A percentile compares a stretch with the other conserved stretches of the same genome.
Conservation (phyloP, 1,140 invertebrate species). For the Augochlora pura region DNA sequence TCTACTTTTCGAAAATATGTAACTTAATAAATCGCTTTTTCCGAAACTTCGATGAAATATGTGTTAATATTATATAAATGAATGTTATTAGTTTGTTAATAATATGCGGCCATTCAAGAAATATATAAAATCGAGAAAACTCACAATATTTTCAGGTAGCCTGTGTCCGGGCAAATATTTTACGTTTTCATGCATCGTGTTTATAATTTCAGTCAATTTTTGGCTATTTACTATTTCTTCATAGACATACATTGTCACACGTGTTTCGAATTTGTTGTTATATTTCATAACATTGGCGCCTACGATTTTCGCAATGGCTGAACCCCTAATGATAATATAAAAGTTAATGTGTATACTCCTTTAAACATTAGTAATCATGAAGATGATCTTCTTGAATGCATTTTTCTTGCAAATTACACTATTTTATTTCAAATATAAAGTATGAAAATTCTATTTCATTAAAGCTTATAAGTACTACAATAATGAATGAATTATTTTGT, state of each 20-base stretch:
- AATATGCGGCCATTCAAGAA: neutral
- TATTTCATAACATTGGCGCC: constrained; percentile 84
- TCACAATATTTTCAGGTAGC: constrained; percentile 83
- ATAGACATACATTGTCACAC: constrained; percentile 88
- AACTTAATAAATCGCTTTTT: no score
- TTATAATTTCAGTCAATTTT: constrained; percentile 91
- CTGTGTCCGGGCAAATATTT: constrained; percentile 89
- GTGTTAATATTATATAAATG: no score
- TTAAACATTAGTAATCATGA: no score
- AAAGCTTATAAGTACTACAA: no score
- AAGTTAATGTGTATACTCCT: neutral
- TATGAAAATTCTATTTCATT: no score
- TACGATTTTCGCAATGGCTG: constrained; percentile 89
- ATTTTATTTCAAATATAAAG: no score
- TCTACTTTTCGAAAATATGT: no score
- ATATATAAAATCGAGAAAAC: constrained; percentile 57
- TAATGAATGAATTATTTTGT: no score
- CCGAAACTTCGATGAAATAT: no score
- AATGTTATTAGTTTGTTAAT: neutral
- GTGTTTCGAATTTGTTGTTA: constrained; percentile 83
- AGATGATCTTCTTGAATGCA: no score
- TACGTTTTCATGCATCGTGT: constrained; percentile 88
- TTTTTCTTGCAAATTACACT: no score
- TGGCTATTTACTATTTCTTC: constrained; percentile 87
- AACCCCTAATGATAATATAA: constrained; percentile 83